Percentiles rank a stretch among this genome's conserved stretches.
Conservation (phyloP, 2,113 vertebrate species). For the Hystrix cristata region DNA sequence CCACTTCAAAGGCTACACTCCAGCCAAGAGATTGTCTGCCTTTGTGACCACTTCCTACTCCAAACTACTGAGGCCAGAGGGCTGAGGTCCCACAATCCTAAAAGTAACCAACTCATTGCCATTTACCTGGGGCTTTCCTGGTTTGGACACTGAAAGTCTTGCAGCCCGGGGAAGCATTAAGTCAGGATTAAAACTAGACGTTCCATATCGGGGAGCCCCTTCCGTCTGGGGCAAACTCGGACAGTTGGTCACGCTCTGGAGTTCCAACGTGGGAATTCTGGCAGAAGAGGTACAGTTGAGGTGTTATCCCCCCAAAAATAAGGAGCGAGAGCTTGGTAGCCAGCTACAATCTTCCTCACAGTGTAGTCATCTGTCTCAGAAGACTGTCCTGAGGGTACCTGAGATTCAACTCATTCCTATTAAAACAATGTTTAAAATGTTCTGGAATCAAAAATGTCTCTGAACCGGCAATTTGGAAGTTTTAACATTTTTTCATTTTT, state of each 20-base stretch:
- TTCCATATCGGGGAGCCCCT: background rate
- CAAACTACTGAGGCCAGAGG: background rate
- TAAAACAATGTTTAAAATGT: constrained; percentile 1
- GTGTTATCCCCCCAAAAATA: background rate
- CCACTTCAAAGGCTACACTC: background rate
- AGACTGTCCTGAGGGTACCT: background rate
- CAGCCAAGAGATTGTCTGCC: background rate
- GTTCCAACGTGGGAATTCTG: background rate
- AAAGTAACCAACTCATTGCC: background rate
- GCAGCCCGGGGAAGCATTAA: background rate
- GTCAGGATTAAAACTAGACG: background rate
- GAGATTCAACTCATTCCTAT: background rate
- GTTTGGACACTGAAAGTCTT: background rate
- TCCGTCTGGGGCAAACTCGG: background rate
- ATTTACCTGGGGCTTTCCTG: background rate
- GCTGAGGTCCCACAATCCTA: background rate
- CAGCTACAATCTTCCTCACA: background rate
- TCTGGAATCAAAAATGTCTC: background rate
- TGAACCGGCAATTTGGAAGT: background rate
- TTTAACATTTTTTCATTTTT: constrained; percentile 23
- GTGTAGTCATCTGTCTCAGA: background rate
- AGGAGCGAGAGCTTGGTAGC: background rate
- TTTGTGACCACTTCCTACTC: background rate
- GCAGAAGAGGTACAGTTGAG: background rate
- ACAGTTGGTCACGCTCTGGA: background rate